phyloP scores from a whole-genome alignment of 2,797 vertebrate species.

The Amniataba percoides region DNA sequence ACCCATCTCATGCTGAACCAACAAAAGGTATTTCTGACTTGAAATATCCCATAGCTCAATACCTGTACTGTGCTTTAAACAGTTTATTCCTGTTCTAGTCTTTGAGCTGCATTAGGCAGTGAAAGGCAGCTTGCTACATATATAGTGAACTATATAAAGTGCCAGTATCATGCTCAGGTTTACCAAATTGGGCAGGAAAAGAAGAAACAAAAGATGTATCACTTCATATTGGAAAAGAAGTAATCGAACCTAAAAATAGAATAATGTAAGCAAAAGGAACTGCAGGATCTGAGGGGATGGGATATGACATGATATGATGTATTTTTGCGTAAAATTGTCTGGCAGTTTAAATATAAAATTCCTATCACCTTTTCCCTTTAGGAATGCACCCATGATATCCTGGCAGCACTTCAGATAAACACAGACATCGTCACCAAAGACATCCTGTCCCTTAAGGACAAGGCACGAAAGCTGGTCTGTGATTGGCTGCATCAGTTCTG shows the following conservation, averaged over 20 bases:
- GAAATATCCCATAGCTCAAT: not conserved
- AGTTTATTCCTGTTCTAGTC: not conserved
- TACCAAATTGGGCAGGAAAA: not conserved
- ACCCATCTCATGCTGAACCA: constrained; percentile 90
- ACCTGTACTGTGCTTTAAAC: not conserved
- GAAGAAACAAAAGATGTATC: not conserved
- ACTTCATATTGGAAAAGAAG: constrained; percentile 5
- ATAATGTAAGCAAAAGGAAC: not conserved
- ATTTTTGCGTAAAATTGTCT: not conserved
- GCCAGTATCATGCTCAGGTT: constrained; percentile 5
- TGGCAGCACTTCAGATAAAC: constrained; percentile 87
- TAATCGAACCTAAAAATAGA: not conserved
- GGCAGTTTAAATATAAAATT: constrained; percentile 4
- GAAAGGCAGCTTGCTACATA: not conserved
- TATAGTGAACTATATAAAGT: not conserved
- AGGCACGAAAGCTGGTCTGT: constrained; percentile 83
- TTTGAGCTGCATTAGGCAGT: not conserved
- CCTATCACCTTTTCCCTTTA: constrained; percentile 56
- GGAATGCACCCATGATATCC: constrained; percentile 90
- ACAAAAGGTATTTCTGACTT: constrained; percentile 86
- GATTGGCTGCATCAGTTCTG: constrained; percentile 90
- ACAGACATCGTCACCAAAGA: constrained; percentile 82
- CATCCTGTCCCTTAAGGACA: constrained; percentile 89
- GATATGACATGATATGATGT: not conserved
- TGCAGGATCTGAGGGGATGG: not conserved